Evolutionary conservation across 2,797 vertebrate species (phyloP), one percentile per base, ranked within the genome.

Genomic region (Manis crassicaudata): DNA sequence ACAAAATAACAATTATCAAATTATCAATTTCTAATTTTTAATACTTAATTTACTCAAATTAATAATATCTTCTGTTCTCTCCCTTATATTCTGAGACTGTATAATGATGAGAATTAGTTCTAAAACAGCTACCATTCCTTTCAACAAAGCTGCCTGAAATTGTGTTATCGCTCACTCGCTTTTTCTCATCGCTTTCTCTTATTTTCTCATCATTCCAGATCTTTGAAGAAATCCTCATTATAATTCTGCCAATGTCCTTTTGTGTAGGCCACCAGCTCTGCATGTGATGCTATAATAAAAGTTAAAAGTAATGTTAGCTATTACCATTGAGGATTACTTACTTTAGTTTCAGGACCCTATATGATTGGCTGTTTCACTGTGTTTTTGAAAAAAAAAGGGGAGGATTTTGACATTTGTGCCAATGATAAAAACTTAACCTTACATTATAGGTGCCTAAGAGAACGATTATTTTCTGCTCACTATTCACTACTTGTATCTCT

Each of bases 141-240:
- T 72, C 81, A 88, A 92, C 87, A 96, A 89, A 72, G 58, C 97
- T 97, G 96, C 95, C 97, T 97, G 94, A 84, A 93, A 94, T 56
- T 52, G 87, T n/a, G 90, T 40, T 21, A 93, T 90, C 14, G 97
- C 97, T 98, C 97, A 97, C 97, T 97, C 96, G 96, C 95, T 96
- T 95, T 97, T 92, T 96, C 97, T 97, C 97, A 97, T 97, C 37
- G 95, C 94, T 97, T 85, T 97, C 97, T 97, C 87, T 96, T 96
- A 97, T 96, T 97, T 96, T 96, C 88, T 97, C 96, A 96, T 97
- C 97, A 97, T 86, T 97, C 97, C 97, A 96, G 95, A 97, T 92
- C 97, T 97, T 96, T 97, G 97, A 97, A 97, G 97, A 96, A 95
- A 97, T 97, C 37, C 96, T 97, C 97, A 97, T 97, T 98, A 97